Conservation (phyloP, 1,140 invertebrate species). For the Halesus radiatus region DNA sequence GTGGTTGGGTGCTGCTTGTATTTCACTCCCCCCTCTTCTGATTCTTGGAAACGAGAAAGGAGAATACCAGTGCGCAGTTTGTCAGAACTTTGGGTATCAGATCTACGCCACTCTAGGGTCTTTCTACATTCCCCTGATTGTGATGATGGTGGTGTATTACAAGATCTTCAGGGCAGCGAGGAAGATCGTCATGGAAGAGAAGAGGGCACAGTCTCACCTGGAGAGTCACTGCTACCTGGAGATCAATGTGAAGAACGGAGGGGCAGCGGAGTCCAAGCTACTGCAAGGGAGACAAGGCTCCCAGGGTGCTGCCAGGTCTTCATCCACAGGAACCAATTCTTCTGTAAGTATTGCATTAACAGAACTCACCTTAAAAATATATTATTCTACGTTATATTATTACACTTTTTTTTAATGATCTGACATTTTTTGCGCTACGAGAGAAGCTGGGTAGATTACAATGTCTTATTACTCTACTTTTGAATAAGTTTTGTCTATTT, state of each 20-base stretch:
- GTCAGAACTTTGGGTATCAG: slow-evolving; percentile 90
- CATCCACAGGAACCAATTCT: slow-evolving; percentile 75
- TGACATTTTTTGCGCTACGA: too few relatives aligned
- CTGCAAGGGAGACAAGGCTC: slow-evolving; percentile 67
- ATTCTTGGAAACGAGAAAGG: slow-evolving; percentile 90
- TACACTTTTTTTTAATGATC: too few relatives aligned
- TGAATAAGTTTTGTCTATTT: too few relatives aligned
- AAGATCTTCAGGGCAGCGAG: slow-evolving; percentile 90
- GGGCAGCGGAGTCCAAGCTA: slow-evolving; percentile 74
- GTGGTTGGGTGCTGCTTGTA: slow-evolving; percentile 90
- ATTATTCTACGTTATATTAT: too few relatives aligned
- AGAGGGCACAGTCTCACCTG: slow-evolving; percentile 85
- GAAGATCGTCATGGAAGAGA: slow-evolving; percentile 88
- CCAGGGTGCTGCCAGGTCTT: slow-evolving; percentile 67
- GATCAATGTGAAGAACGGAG: slow-evolving; percentile 79
- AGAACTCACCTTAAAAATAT: too few relatives aligned
- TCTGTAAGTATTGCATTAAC: slow-evolving; percentile 68
- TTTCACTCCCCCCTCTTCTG: slow-evolving; percentile 88
- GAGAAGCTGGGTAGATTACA: too few relatives aligned
- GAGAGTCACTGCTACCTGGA: slow-evolving; percentile 83
- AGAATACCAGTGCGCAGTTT: slow-evolving; percentile 84
- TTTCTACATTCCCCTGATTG: slow-evolving; percentile 90
- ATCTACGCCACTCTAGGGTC: slow-evolving; percentile 92
- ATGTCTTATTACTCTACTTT: too few relatives aligned
- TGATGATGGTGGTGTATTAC: slow-evolving; percentile 93